These are phyloP conservation scores for Panagrolaimus sp. DNA, from an alignment of 1,140 invertebrate species.

Conservation along the genomic window DNA sequence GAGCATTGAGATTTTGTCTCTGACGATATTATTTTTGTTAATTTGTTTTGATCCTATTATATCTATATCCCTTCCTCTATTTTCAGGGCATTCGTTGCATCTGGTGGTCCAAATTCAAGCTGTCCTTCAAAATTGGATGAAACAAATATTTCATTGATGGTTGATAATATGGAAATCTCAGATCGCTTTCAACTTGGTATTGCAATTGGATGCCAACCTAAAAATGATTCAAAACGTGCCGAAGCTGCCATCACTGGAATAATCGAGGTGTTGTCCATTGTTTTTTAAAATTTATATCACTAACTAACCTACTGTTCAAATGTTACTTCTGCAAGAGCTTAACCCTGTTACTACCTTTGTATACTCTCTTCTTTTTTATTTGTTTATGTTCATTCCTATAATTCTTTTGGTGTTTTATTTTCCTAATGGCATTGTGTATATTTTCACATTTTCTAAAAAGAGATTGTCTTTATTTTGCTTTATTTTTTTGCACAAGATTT, in stretches of 20 bases:
- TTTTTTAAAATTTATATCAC: neutral
- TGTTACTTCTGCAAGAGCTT: no score
- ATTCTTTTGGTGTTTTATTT: slow-evolving; percentile 7
- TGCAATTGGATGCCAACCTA: slow-evolving; percentile 44
- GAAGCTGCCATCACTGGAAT: slow-evolving; percentile 36
- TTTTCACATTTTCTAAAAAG: no score
- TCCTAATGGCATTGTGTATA: no score
- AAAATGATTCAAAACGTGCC: slow-evolving; percentile 19
- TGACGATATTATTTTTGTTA: no score
- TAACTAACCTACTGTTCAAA: no score
- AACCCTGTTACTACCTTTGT: neutral
- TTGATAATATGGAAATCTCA: neutral
- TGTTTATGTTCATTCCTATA: neutral
- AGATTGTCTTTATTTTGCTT: no score
- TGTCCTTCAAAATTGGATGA: neutral
- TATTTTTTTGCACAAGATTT: no score
- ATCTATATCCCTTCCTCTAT: neutral
- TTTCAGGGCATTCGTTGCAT: neutral
- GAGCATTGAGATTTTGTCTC: no score
- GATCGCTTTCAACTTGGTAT: slow-evolving; percentile 50
- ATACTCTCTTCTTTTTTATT: neutral
- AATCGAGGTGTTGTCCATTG: slow-evolving; percentile 31
- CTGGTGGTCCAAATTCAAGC: neutral
- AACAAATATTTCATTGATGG: neutral
- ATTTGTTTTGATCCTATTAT: neutral